phyloP scores from a whole-genome alignment of 2,888 invertebrate genomes.

The Phengaris alcon region DNA sequence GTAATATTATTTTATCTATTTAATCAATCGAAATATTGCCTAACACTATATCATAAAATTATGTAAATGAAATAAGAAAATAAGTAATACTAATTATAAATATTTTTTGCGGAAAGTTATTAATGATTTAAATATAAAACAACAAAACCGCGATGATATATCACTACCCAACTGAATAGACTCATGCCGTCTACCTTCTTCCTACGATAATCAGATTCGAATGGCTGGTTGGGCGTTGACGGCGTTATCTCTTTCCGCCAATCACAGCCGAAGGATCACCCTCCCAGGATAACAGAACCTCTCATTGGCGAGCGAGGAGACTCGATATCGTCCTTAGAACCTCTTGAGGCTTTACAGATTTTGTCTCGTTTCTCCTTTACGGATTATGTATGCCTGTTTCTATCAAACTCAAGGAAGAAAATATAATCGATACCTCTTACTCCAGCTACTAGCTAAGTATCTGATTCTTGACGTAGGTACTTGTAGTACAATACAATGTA shows the following conservation, averaged over 20 bases:
- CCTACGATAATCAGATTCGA: conserved; percentile 67
- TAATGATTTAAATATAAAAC: background rate
- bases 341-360: conserved; percentile 51
- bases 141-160: conserved; percentile 4
- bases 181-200: conserved; percentile 41
- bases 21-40: background rate
- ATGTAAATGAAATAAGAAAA: background rate
- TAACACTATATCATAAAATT: background rate
- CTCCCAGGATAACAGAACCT: conserved; percentile 62
- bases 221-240: conserved; percentile 66
- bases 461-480: too few relatives aligned
- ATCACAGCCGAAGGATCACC: conserved; percentile 65
- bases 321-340: conserved; percentile 61
- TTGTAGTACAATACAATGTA: too few relatives aligned
- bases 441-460: background rate
- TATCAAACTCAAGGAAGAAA: background rate
- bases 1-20: background rate
- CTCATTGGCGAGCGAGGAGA: conserved; percentile 58
- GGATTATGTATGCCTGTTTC: conserved; percentile 27
- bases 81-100: background rate
- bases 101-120: background rate
- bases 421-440: conserved; percentile 1
- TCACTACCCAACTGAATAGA: conserved; percentile 15
- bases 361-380: conserved; percentile 44
- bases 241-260: conserved; percentile 69